Evolutionary conservation across 2,888 invertebrate genomes (phyloP), one percentile per base, ranked within the genome.

Genomic region (Eubasilissa splendida): DNA sequence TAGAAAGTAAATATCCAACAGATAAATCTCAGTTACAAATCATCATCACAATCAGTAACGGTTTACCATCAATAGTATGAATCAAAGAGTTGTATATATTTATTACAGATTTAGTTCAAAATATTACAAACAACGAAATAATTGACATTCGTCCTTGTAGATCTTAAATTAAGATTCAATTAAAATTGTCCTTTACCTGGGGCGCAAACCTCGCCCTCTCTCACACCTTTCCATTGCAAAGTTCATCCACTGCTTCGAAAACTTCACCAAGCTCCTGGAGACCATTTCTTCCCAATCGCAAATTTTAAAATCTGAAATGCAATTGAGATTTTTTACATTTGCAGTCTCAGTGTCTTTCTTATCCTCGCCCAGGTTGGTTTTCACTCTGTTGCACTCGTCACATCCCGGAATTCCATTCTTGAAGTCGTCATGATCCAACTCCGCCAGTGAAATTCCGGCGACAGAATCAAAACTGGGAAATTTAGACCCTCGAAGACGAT

Each of bases 161-260:
- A 63, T 63, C 5, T 63, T 4, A 33, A 63, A 63, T 63, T 5
- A 63, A 33, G 31, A 33, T 63, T 10, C 8, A 33, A 63, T 3
- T 9, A 10, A 31, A 12, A 31, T 63, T 10, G 11, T 63, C 22
- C 4, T 11, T 78, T 12, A 90, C 90, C 90, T 89, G 0, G 96
- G 96, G 33, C 96, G 88, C 84, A 95, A 90, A 0, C 96, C 96
- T 5, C 96, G 90, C 0, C 96, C 96, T 0, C 95, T 89, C 86
- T 97, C 97, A 87, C 97, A 98, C 14, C 95, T 92, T 85, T 94
- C 93, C 84, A 93, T 92, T 1, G 96, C 97, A 87, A 97, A 98
- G 80, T 92, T 91, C 96, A 97, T 97, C 98, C 98, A 98, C 86
- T 95, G 93, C 85, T 92, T 91, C 10, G 95, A 95, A 87, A 96